Evolutionary conservation across 2,113 vertebrate genomes (phyloP).

Genomic region (Geothlypis trichas): DNA sequence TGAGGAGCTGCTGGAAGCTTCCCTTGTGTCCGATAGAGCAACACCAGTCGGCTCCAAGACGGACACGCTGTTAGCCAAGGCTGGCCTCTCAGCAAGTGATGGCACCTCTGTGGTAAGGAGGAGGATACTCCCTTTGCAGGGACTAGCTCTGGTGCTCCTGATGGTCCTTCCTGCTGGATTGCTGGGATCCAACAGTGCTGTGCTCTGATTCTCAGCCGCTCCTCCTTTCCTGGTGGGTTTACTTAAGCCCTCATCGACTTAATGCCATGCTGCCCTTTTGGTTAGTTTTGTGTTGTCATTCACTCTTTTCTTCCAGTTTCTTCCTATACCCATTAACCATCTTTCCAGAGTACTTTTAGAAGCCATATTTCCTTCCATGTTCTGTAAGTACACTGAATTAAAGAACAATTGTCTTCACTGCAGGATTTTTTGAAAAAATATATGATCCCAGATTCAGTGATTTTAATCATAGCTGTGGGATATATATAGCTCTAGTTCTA

Average conservation of each 20-base stretch:
- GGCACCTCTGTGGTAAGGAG: neutral
- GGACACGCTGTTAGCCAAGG: neutral
- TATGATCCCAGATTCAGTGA: neutral
- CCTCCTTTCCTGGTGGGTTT: neutral
- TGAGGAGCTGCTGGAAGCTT: neutral
- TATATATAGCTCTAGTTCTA: neutral
- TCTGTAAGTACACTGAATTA: neutral
- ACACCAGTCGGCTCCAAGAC: rapidly evolving
- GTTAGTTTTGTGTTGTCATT: neutral
- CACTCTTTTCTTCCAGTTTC: neutral
- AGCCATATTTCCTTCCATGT: neutral
- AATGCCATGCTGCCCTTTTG: neutral
- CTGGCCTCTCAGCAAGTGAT: rapidly evolving
- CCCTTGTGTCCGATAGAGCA: rapidly evolving
- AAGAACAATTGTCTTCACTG: neutral
- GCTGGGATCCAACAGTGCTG: neutral
- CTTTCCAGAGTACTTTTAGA: neutral
- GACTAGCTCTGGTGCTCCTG: neutral
- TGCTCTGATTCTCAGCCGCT: neutral
- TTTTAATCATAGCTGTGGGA: neutral
- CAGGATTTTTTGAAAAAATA: neutral
- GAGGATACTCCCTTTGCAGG: neutral
- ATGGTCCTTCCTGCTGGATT: neutral
- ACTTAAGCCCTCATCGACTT: neutral
- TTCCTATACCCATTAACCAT: neutral